Evolutionary conservation across 2,888 invertebrate genomes (phyloP), one percentile per base, ranked within the genome.

Genomic region (Drosophila histrio): DNA sequence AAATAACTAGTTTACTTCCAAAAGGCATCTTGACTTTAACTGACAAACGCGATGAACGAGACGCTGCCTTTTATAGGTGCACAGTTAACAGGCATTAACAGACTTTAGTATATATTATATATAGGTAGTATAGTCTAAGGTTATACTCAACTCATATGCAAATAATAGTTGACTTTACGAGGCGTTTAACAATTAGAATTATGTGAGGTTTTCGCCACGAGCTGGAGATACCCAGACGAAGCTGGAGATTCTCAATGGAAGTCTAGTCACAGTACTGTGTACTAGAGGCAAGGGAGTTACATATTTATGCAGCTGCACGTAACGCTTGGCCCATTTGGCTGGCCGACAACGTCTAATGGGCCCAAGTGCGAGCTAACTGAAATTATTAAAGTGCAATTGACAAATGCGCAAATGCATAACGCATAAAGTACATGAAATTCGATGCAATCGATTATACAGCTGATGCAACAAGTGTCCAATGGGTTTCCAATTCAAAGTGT

Each of bases 241-340:
- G 38, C 39, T 39, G 39, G 39, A 52, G 38, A 50, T 50, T 34
- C 58, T 58, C 68, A 72, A 72, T 68, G 44, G 50, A 52, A 71
- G 13, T 32, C 7, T 15, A 52, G 22, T 52, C 22, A 30, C 39
- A 34, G 21, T 21, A 13, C 38, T 34, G 30, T 30, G n/a, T 11
- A 19, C 17, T 3, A 8, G 34, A 47, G 9, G 13, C 22, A 8
- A 41, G 28, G 43, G 15, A 19, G 38, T 38, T 74, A 24, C 24
- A 4, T 32, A 62, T 88, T 88, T 88, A 89, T 88, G 87, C 87
- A 88, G 88, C 84, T 88, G 87, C 87, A 88, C 87, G 88, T 66
- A 67, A 21, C 49, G 47, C 47, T 41, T 72, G 76, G 38, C 75
- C 79, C 72, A 72, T 70, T 65, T 78, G 83, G 74, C 30, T 24